Evolutionary conservation across 2,113 vertebrate species (phyloP).

Genomic region (Chaenogobius annularis): DNA sequence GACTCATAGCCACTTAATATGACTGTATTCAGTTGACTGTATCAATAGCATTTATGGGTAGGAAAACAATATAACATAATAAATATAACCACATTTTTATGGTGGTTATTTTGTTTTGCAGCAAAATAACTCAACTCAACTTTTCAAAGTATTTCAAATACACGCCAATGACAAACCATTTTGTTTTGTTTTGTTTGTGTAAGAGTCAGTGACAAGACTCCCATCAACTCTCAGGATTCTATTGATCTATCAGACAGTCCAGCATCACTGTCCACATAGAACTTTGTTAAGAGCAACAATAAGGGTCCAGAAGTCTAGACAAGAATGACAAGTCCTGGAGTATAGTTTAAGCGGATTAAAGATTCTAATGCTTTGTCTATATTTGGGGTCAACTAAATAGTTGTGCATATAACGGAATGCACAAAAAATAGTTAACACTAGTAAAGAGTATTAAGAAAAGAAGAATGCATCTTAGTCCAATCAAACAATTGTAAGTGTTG

Average conservation of each 20-base stretch:
- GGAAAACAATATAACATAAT: neutral
- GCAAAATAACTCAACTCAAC: neutral
- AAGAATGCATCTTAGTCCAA: neutral
- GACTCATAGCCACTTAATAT: neutral
- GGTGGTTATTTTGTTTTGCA: too few species aligned
- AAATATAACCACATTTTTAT: too few species aligned
- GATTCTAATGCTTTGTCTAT: too few species aligned
- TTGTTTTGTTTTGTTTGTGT: neutral
- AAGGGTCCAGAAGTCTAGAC: too few species aligned
- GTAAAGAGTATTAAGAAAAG: neutral
- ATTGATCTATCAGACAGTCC: constrained; percentile 54
- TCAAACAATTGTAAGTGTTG: neutral
- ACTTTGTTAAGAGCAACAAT: too few species aligned
- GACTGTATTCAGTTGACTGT: neutral
- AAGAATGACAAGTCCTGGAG: too few species aligned
- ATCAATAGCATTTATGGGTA: neutral
- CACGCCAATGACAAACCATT: neutral
- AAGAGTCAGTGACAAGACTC: too few species aligned
- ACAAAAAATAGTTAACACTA: too few species aligned
- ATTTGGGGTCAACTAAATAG: too few species aligned
- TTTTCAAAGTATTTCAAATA: constrained; percentile 50
- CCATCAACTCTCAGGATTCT: neutral
- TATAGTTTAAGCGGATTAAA: too few species aligned
- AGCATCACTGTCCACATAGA: too few species aligned
- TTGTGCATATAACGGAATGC: too few species aligned